Evolutionary conservation across 1,140 invertebrate genomes (phyloP).

Genomic region (Saccostrea echinata): DNA sequence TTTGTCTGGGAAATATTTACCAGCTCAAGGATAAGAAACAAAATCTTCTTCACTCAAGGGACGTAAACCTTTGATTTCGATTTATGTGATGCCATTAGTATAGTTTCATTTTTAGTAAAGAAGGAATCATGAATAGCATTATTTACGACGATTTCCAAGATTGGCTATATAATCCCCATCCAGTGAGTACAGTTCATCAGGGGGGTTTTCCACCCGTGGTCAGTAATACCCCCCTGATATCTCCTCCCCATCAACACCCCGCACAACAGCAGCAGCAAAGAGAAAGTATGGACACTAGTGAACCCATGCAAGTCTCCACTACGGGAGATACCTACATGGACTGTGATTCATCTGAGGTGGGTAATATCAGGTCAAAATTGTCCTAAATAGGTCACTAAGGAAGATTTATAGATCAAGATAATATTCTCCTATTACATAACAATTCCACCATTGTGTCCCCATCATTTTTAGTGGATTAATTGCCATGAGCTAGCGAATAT

Average conservation of each 20-base stretch:
- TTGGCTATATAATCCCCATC: conserved; percentile 19
- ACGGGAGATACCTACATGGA: conserved; percentile 21
- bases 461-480: too few relatives aligned
- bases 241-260: background rate
- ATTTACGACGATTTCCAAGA: conserved; percentile 32
- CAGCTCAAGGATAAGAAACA: background rate
- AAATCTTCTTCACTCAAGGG: background rate
- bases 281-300: conserved; percentile 13
- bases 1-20: conserved; percentile 33
- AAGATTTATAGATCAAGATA: too few relatives aligned
- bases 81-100: background rate
- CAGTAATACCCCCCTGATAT: background rate
- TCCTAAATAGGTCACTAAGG: background rate
- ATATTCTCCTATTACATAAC: too few relatives aligned
- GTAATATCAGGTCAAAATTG: background rate
- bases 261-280: background rate
- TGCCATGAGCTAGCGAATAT: too few relatives aligned
- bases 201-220: background rate
- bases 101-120: background rate
- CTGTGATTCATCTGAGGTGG: conserved; percentile 21
- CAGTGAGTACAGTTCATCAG: conserved; percentile 4
- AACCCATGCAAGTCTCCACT: conserved; percentile 9
- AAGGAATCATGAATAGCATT: conserved; percentile 12
- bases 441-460: too few relatives aligned
- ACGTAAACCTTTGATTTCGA: background rate